Conservation (phyloP, 2,797 vertebrate genomes). For the Ctenopoma kingsleyae region DNA sequence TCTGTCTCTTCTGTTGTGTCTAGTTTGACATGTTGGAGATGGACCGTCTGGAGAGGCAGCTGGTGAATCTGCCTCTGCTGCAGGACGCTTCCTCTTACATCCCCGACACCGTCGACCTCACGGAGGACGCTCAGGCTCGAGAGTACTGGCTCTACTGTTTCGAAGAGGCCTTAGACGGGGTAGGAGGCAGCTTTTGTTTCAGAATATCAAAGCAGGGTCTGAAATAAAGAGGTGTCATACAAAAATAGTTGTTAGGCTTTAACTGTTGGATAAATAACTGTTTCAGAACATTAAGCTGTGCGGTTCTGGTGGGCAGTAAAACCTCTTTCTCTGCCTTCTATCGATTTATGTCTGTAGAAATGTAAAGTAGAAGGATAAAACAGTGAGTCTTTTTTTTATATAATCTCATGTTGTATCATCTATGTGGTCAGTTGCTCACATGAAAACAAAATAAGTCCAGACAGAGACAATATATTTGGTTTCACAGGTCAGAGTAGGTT, state of each 20-base stretch:
- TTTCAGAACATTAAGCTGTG: too few relatives aligned
- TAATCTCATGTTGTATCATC: too few relatives aligned
- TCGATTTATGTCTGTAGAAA: too few relatives aligned
- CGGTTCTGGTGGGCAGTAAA: background rate
- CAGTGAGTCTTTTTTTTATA: background rate
- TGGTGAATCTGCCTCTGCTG: slow-evolving; percentile 94
- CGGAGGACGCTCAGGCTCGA: slow-evolving; percentile 91
- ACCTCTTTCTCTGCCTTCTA: too few relatives aligned
- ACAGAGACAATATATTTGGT: background rate
- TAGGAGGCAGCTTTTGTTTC: slow-evolving; percentile 62
- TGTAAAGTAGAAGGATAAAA: background rate
- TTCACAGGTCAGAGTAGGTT: too few relatives aligned
- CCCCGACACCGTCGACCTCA: slow-evolving; percentile 96
- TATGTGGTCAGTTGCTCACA: too few relatives aligned
- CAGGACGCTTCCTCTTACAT: slow-evolving; percentile 94
- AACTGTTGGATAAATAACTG: too few relatives aligned
- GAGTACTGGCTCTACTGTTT: slow-evolving; percentile 99
- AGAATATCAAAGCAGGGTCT: background rate
- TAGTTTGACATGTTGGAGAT: slow-evolving; percentile 99
- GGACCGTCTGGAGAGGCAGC: slow-evolving; percentile 94
- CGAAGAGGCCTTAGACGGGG: slow-evolving; percentile 96
- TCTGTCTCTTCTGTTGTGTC: slow-evolving; percentile 23
- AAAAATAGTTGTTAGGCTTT: background rate
- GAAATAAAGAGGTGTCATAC: background rate
- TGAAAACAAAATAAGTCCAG: too few relatives aligned